Base-by-base conservation (phyloP, 2,888 invertebrate species). In the Amphipyra tragopoginis region DNA sequence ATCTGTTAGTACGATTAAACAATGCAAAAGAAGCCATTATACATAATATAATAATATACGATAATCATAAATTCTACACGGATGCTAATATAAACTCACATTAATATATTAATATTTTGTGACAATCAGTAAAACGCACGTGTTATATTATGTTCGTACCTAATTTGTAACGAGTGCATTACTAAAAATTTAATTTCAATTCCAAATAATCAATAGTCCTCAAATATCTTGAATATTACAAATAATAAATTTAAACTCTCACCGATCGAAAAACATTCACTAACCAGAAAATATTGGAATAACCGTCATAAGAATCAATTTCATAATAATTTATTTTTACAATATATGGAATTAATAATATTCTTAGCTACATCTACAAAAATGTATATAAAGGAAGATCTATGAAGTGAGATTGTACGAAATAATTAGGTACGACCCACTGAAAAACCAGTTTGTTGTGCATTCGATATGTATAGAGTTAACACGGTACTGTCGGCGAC, bases 271-370 rank as follows among this genome's bases (percentile, higher is more conserved):
- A 80, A 69, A 72, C 74, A 80, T 82, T 91, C 91, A 91, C 91
- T 91, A 91, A 92, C 91, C 91, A 86, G 88, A 88, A 83, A 86
- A 84, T 65, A 80, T 89, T 87, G 90, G 88, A 90, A 90, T 89
- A 86, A 86, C 85, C 87, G 83, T 90, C 87, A 91, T 90, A 90
- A 90, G 88, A 90, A 87, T 86, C 74, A 77, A 83, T 85, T 84
- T 81, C 74, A 83, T 82, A 84, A 81, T 78, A 59, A 64, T 80
- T 72, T 64, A 75, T 61, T 63, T 77, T 79, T 72, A 76, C 51
- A 60, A 77, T 65, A 75, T 74, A 69, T 75, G 75, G 79, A 81
- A 81, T 82, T 78, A 73, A 73, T 71, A 29, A 68, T 33, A 42
- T 66, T 57, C 72, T 62, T 72, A 69, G 62, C 79, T 86, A 85